Base-by-base conservation (phyloP, 2,113 vertebrate genomes). In the Scomber colias region DNA sequence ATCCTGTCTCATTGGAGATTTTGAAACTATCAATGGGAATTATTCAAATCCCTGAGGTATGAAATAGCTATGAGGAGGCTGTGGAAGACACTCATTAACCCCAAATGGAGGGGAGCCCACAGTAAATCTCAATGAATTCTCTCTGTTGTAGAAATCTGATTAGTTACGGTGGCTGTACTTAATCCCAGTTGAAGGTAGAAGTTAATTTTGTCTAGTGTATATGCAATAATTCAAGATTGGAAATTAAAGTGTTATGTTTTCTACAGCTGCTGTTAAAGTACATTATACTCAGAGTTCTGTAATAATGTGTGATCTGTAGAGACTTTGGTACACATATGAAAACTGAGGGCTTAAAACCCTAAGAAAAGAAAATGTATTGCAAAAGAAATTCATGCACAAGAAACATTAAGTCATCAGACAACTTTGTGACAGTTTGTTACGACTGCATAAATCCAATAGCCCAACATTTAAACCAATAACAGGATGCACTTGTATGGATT, bases 11-110 rank as follows among this genome's bases (percentile, higher is more conserved):
- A 90, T 93, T 92, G 87, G 87, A 92, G 89, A 92, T 89, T 94
- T 92, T 78, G 57, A 91, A 90, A 92, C 91, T 92, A 93, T 93
- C 92, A 93, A 92, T 92, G 87, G 92, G 93, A 92, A 92, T 94
- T 94, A 94, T 94, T 92, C 87, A 94, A 92, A 94, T 92, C 93
- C 91, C 91, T 3, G 84, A 92, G 93, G 93, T 92, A 93, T 93
- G 89, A 94, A 93, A 91, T 88, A 70, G 87, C 87, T 81, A 83
- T 82, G 90, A 90, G 87, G 84, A 92, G 81, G 55, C 90, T 79
- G 76, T 82, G 87, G 90, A 93, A 93, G 90, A 91, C 88, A 85
- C 89, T 94, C 90, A 93, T 94, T 93, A 94, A 94, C 92, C 92
- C 87, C 90, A 86, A 89, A 89, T 89, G 85, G 78, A 89, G 81